Base-by-base conservation (phyloP, 2,888 invertebrate genomes). In the Eulithis prunata region DNA sequence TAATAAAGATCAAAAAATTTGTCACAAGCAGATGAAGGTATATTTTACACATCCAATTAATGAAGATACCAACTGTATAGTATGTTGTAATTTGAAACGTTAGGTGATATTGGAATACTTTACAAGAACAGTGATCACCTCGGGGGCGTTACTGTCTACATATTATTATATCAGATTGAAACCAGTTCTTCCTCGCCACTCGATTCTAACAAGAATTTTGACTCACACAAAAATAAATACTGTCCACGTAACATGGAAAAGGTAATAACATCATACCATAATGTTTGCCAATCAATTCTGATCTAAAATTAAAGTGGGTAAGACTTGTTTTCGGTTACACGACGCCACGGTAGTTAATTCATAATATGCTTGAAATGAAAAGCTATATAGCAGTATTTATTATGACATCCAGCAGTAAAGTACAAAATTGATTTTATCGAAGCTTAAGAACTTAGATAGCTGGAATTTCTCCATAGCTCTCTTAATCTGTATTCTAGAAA, bases 141-240 rank as follows among this genome's bases (percentile, higher is more conserved):
- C 80, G 84, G 81, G 85, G 88, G 90, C 89, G 90, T 90, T 76
- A 85, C 87, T 87, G 87, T 89, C 87, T 86, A 88, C 88, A 87
- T 89, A 88, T 88, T 87, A 88, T 87, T 87, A 88, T 87, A 86
- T 83, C 83, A 88, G 85, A 85, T 86, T 81, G 73, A 84, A 92
- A 91, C 91, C 91, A 79, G 90, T 91, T 91, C 73, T 79, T 78
- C 80, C 85, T 83, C 83, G 85, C 84, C 86, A 85, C 84, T 83
- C 80, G 86, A 82, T 87, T 90, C 91, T 91, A 91, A 91, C 91
- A 90, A 91, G 90, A 91, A 91, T 91, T 91, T 88, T 79, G 89
- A 85, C 88, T 87, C 87, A 83, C 86, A 88, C 90, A 86, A 90
- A 91, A 90, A 91, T 91, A 90, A 91, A 91, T 90, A 91, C 87